Conservation (phyloP, 2,888 invertebrate genomes). For the Gymnoscelis rufifasciata region DNA sequence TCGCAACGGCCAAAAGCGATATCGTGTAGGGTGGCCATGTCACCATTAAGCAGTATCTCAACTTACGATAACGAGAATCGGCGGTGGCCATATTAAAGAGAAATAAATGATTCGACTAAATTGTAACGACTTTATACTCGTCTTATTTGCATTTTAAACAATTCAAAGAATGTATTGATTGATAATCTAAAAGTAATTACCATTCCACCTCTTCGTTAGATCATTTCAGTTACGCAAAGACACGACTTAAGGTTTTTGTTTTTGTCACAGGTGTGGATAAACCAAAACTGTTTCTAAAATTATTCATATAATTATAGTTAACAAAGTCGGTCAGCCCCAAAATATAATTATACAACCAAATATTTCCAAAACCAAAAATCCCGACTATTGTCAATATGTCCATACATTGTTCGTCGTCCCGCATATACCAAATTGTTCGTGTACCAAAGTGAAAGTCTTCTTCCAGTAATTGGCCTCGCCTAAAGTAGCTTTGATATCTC, state of each 20-base stretch:
- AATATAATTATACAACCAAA: too few relatives aligned
- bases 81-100: constrained; percentile 30
- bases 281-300: too few relatives aligned
- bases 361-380: too few relatives aligned
- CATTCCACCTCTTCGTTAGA: too few relatives aligned
- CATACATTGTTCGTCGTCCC: neutral
- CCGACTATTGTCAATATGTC: too few relatives aligned
- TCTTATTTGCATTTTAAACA: constrained; percentile 13
- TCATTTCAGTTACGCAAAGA: too few relatives aligned
- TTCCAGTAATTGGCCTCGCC: constrained; percentile 6
- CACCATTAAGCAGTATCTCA: constrained; percentile 48
- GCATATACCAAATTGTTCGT: neutral
- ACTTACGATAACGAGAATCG: constrained; percentile 38
- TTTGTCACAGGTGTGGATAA: too few relatives aligned
- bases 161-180: constrained; percentile 28
- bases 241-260: too few relatives aligned
- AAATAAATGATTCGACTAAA: constrained; percentile 39
- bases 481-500: constrained; percentile 40
- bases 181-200: too few relatives aligned
- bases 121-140: constrained; percentile 28
- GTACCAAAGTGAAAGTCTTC: constrained; percentile 8
- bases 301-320: too few relatives aligned
- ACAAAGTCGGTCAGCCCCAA: too few relatives aligned
- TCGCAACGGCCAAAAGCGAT: constrained; percentile 52
- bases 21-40: constrained; percentile 43